Conservation (phyloP, 1,140 invertebrate species). For the Drosophila varians region DNA sequence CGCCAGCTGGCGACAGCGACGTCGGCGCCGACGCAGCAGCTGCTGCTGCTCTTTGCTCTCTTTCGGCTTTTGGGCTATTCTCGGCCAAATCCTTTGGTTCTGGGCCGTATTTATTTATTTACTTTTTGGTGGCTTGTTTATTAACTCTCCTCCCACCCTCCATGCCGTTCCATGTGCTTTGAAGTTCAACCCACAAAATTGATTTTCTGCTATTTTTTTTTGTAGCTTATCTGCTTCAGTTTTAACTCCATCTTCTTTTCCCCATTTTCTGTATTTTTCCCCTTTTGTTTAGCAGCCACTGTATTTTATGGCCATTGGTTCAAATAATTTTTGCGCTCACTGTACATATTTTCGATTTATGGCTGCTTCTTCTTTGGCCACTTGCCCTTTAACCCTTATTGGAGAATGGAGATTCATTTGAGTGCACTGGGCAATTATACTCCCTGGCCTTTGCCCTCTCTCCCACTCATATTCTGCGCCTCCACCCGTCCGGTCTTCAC, state of each 20-base stretch:
- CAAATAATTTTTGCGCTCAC: background rate
- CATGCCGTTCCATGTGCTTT: conserved; percentile 50
- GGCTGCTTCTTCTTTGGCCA: background rate
- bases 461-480: background rate
- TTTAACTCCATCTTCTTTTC: conserved; percentile 36
- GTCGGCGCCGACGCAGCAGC: conserved; percentile 63
- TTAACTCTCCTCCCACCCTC: conserved; percentile 46
- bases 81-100: conserved; percentile 51
- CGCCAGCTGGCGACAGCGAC: background rate
- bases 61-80: conserved; percentile 43
- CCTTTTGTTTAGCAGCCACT: conserved; percentile 23
- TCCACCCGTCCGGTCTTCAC: background rate
- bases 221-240: conserved; percentile 62
- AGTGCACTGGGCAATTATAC: conserved; percentile 70
- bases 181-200: conserved; percentile 76
- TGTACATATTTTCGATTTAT: background rate
- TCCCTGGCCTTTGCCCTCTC: conserved; percentile 35
- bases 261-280: conserved; percentile 12
- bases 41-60: conserved; percentile 20
- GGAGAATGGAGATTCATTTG: conserved; percentile 45
- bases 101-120: conserved; percentile 70
- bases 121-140: conserved; percentile 75
- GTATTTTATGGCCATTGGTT: too few relatives aligned
- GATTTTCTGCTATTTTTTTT: conserved; percentile 56
- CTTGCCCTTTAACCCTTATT: conserved; percentile 3